Base-by-base conservation (phyloP, 2,113 vertebrate genomes). In the Tinamus guttatus region DNA sequence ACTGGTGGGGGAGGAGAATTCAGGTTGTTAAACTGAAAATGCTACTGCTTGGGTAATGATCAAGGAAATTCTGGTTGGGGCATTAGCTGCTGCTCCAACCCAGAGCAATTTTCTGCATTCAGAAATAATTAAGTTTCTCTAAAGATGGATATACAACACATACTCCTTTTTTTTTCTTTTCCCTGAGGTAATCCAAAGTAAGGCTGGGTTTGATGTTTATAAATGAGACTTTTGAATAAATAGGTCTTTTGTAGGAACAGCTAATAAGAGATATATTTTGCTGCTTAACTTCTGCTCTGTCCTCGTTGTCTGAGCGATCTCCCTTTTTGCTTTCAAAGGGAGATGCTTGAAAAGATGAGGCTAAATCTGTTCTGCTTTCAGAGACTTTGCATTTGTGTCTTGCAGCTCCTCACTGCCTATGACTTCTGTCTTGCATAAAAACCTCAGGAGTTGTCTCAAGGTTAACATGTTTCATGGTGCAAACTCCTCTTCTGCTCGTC, bases 1-100 rank as follows among this genome's bases (percentile, higher is more conserved):
- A 88, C 80, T 94, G 85, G 36, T 95, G 94, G 90, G 87, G 92
- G 95, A 96, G 90, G 89, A 95, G 89, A 83, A 93, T 71, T 73
- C 18, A 82, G 86, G 8, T 30, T 83, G 94, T 94, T 25, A 8
- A 79, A 92, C 82, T 79, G 81, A 95, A 95, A 90, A 76, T 83
- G 68, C 79, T 92, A 73, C 52, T 49, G 32, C 89, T 90, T 95
- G 77, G 81, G 67, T 91, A 93, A 94, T 80, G 81, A 95, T 90
- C 62, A 94, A 92, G 75, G 93, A 93, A 81, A 83, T 95, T 82
- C 56, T 83, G 71, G 84, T 79, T 84, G 38, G 68, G 87, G 81
- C 94, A 91, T 93, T 92, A 91, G 76, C 76, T 86, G 70, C 81
- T 93, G 83, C 75, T 93, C 86, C 80, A 94, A 85, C 47, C 77